phyloP scores from a whole-genome alignment of 2,888 invertebrate genomes.

The Stenichneumon culpator region DNA sequence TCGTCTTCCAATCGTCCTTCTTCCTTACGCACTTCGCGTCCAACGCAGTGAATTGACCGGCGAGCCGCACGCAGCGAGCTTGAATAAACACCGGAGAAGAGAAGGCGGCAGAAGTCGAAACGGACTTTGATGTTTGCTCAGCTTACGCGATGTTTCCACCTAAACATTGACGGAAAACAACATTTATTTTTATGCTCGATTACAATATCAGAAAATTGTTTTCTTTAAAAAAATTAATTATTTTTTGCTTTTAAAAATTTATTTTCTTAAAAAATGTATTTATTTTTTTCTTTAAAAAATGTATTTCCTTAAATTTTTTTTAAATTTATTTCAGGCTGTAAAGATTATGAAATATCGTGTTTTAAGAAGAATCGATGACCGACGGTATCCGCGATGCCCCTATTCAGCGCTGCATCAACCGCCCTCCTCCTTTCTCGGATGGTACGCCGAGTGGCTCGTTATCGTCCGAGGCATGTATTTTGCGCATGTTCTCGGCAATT shows the following conservation, averaged over 20 bases:
- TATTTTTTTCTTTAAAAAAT: too few relatives aligned
- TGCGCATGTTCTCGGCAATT: not conserved
- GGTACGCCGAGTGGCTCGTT: too few relatives aligned
- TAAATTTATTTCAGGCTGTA: too few relatives aligned
- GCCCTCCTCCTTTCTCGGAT: too few relatives aligned
- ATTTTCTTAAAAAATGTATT: too few relatives aligned
- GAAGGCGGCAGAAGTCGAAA: not conserved
- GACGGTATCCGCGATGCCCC: not conserved
- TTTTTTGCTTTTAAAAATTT: not conserved
- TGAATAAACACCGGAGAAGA: not conserved
- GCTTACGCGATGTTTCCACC: not conserved
- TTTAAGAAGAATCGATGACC: not conserved
- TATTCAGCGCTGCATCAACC: not conserved
- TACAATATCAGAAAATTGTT: not conserved
- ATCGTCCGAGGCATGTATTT: not conserved
- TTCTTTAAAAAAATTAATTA: not conserved
- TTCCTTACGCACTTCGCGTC: conserved; percentile 6
- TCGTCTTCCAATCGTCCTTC: conserved; percentile 55
- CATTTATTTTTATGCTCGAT: not conserved
- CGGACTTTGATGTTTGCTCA: conserved; percentile 1
- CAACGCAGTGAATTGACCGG: not conserved
- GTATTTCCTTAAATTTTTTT: too few relatives aligned
- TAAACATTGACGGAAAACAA: not conserved
- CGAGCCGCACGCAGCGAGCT: conserved; percentile 48
- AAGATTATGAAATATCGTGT: not conserved